Evolutionary conservation across 1,140 invertebrate species (phyloP), one percentile per base, ranked within the genome.

Genomic region (Scaptomyza montana): DNA sequence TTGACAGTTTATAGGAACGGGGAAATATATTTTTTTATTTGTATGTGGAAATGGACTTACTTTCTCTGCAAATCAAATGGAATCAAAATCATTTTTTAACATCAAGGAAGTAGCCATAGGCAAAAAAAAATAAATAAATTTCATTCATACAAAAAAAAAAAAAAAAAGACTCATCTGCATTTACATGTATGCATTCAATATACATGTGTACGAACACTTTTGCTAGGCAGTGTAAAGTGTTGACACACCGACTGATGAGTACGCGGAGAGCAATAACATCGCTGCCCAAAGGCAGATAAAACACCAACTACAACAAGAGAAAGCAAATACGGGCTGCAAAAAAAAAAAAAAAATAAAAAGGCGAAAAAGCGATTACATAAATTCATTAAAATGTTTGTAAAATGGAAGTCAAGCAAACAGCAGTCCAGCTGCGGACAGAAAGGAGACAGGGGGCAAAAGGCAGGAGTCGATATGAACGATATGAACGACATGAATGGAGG

Each of bases 331-430:
- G 46, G 25, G 13, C 30, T 50, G 56, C 33, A 47, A 33, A 33
- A 33, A 33, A 33, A 33, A 4, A 33, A 6, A 12, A 51, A 61
- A 25, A 53, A 61, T 54, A 33, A 50, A 13, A 13, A 50, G 50
- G 53, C 21, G 25, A 50, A 56, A 51, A 74, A 70, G 61, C 79
- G 78, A 82, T 81, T 81, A 78, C 70, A 81, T 81, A 81, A 81
- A 81, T 81, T 81, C 78, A 81, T 81, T 81, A 82, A 81, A 82
- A 82, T 82, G 79, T 70, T 82, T 82, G 70, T 60, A 51, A 78
- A 81, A 82, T 82, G 78, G 64, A 78, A 65, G 78, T 74, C 78
- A 81, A 19, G 55, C 78, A 80, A 66, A 63, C 67, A 68, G 45
- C 21, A 45, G 54, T 49, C 74, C 54, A 13, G 1, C 9, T 36